These are phyloP conservation scores for Buteo buteo DNA, from an alignment of 2,113 vertebrate genomes.

Conservation along the genomic window DNA sequence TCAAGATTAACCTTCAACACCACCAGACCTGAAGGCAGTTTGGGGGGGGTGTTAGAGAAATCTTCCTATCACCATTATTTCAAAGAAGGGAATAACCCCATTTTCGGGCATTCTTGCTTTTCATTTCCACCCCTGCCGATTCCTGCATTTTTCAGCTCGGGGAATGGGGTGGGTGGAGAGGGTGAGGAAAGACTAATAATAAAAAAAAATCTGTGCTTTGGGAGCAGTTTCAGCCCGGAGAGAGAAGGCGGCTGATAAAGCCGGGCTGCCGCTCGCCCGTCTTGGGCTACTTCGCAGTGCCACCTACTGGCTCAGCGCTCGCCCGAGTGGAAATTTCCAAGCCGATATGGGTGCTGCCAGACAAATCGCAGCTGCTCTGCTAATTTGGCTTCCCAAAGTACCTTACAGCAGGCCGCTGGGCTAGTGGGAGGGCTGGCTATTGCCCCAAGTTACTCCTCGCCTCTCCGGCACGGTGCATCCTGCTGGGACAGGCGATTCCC, in stretches of 20 bases:
- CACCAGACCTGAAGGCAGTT: background rate
- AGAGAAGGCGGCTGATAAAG: background rate
- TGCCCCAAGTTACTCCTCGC: background rate
- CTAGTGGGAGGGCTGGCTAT: background rate
- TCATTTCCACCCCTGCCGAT: background rate
- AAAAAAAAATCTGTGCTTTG: background rate
- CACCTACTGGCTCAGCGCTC: conserved; percentile 48
- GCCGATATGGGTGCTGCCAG: accelerated
- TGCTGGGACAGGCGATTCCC: too few relatives aligned
- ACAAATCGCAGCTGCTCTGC: too few relatives aligned
- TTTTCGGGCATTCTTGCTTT: background rate
- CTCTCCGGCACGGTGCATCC: accelerated
- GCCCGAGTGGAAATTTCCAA: conserved; percentile 54
- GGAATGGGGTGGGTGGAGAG: background rate
- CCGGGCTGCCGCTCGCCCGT: background rate
- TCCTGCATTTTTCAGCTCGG: background rate
- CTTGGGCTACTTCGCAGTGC: conserved; percentile 34
- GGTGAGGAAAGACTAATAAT: background rate
- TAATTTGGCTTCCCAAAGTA: accelerated
- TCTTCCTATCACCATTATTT: background rate
- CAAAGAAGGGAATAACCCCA: background rate
- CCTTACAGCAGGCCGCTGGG: background rate
- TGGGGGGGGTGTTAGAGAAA: background rate
- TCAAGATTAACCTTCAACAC: background rate
- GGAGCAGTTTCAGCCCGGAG: background rate